A percentile compares a stretch with the other conserved stretches of the same genome.
These are phyloP conservation scores for Nesogale talazaci DNA, from an alignment of 2,113 vertebrate genomes.

Conservation along the genomic window DNA sequence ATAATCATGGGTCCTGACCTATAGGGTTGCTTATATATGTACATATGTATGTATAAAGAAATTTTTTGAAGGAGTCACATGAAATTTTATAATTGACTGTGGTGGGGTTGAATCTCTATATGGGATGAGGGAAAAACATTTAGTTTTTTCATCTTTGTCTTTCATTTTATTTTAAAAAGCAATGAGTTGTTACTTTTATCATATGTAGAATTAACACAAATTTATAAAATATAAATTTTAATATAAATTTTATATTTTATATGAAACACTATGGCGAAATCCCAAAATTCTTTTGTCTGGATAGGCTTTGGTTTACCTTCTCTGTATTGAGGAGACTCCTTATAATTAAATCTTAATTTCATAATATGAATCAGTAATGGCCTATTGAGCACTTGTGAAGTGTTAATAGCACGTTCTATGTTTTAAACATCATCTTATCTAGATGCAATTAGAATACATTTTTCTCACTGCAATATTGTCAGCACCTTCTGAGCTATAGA, in stretches of 20 bases:
- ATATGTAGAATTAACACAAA: background rate
- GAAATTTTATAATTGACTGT: too few relatives aligned
- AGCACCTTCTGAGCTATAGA: constrained; percentile 26
- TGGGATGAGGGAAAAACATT: too few relatives aligned
- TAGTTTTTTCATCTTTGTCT: too few relatives aligned
- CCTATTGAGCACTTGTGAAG: background rate
- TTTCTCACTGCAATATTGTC: constrained; percentile 45
- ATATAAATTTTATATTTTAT: too few relatives aligned
- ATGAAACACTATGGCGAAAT: background rate
- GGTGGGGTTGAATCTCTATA: too few relatives aligned
- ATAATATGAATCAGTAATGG: background rate
- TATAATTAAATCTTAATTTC: background rate
- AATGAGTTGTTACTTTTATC: too few relatives aligned
- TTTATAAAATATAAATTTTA: background rate
- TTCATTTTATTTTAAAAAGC: too few relatives aligned
- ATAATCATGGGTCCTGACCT: too few relatives aligned
- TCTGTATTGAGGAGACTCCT: constrained; percentile 17
- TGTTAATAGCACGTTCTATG: background rate
- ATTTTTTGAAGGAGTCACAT: too few relatives aligned
- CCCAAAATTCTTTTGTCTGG: background rate
- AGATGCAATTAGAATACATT: background rate
- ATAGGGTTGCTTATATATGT: too few relatives aligned
- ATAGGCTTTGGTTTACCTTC: background rate
- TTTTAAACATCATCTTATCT: background rate
- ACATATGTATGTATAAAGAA: too few relatives aligned